Percentiles rank a stretch among this genome's conserved stretches.
phyloP scores from a whole-genome alignment of 2,888 invertebrate species.

The Euphydryas editha region DNA sequence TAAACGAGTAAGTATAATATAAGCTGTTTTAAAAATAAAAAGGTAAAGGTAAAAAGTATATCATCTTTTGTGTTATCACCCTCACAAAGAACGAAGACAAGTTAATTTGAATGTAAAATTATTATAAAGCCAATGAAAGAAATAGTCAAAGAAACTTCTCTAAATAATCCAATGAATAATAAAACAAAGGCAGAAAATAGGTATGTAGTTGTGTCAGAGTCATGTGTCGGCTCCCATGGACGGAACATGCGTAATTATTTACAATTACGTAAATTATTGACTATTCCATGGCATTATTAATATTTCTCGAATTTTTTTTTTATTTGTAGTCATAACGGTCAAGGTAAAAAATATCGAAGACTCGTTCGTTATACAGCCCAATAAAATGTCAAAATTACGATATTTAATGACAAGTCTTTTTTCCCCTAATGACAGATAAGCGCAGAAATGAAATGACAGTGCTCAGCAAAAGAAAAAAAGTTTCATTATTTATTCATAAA shows the following conservation, averaged over 20 bases:
- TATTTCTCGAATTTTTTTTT: not conserved
- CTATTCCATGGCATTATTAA: not conserved
- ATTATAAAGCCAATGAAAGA: not conserved
- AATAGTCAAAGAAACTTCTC: slow-evolving; percentile 12
- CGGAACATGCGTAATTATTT: slow-evolving; percentile 12
- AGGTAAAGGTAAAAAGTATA: not conserved
- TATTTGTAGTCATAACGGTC: not conserved
- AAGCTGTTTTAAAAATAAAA: too few species aligned
- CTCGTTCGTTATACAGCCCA: not conserved
- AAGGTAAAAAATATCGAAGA: not conserved
- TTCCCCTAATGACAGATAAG: not conserved
- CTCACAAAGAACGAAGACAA: not conserved
- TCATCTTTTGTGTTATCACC: not conserved
- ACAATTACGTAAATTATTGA: slow-evolving; percentile 12
- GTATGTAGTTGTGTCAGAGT: slow-evolving; percentile 15
- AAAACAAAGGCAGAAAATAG: slow-evolving; percentile 4
- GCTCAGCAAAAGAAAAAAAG: too few species aligned
- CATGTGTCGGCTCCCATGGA: slow-evolving; percentile 20
- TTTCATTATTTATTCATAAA: too few species aligned
- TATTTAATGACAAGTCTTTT: not conserved
- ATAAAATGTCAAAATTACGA: not conserved
- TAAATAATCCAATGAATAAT: slow-evolving; percentile 20
- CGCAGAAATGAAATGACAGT: too few species aligned
- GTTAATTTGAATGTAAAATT: not conserved
- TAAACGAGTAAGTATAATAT: too few species aligned